Evolutionary conservation across 2,113 vertebrate genomes (phyloP), one percentile per base, ranked within the genome.

Genomic region (Melanotaenia duboulayi): DNA sequence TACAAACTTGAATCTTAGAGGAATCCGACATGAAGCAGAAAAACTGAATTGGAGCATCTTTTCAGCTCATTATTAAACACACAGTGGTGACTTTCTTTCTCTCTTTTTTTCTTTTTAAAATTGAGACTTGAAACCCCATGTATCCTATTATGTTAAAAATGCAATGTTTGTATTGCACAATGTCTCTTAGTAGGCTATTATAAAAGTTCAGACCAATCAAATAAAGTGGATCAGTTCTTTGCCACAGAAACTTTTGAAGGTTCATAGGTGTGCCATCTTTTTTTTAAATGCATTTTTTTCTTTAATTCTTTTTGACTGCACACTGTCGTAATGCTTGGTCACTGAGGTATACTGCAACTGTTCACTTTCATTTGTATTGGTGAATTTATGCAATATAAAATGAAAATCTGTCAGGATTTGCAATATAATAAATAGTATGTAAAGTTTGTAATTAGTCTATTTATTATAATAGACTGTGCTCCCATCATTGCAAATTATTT

Each of bases 201-300:
- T 86, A 93, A 94, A 90, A 94, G 91, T 95, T 95, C 94, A 95
- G 94, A 95, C 92, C 92, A 94, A 94, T 95, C 92, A 94, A 92
- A 95, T 95, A 95, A 96, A 97, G 93, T 94, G 94, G 91, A 95
- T 94, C 90, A 91, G 92, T 93, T 93, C 91, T 95, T 93, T 92
- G 92, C 87, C 78, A 87, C 86, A 85, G 80, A 86, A 85, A 85
- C 52, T 58, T 37, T 63, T 78, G 49, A 37, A 23, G 40, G 35
- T 78, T 57, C 7, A 59, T 40, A 24, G 14, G 19, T 72, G 42
- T 78, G n/a, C 49, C 23, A 37, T 75, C 13, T 46, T 32, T 48
- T 56, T 24, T 16, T 40, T 52, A 12, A 32, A 42, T 46, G 14
- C 50, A 7, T 40, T 51, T 39, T 42, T 2, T 40, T 32, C 3